Evolutionary conservation across 2,797 vertebrate species (phyloP).

Genomic region (Megalops cyprinoides): DNA sequence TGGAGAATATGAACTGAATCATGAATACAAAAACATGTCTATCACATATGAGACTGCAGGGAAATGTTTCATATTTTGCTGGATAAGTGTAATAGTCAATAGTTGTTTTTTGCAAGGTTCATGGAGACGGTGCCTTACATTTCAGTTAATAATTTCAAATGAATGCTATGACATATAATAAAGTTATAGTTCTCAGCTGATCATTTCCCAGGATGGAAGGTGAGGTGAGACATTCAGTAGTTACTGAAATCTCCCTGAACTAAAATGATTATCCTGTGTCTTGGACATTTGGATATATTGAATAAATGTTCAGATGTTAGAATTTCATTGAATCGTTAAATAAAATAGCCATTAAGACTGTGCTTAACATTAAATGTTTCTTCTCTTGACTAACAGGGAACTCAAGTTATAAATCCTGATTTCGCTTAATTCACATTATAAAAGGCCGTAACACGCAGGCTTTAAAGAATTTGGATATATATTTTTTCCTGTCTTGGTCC

Average conservation of each 20-base stretch:
- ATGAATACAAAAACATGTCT: not conserved
- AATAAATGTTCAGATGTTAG: constrained; percentile 20
- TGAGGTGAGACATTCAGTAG: not conserved
- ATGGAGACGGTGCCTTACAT: not conserved
- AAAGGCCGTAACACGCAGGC: not conserved
- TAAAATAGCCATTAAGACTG: not conserved
- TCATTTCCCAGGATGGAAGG: not conserved
- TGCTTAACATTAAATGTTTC: constrained; percentile 4
- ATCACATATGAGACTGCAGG: not conserved
- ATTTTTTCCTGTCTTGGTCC: not conserved
- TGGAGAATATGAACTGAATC: not conserved
- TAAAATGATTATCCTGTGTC: constrained; percentile 31
- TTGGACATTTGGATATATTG: no score
- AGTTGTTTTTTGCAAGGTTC: constrained; percentile 21
- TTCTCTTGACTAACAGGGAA: not conserved
- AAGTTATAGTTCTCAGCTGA: constrained; percentile 13
- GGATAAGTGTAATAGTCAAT: not conserved
- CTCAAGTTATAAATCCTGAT: no score
- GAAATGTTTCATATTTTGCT: constrained; percentile 19
- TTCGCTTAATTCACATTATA: no score
- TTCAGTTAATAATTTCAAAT: no score
- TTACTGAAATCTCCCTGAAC: not conserved
- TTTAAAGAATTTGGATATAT: not conserved
- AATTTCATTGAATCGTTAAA: not conserved
- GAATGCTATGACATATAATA: no score